Evolutionary conservation across 2,113 vertebrate species (phyloP).

Genomic region (rabbit (Oryctolagus cuniculus)): DNA sequence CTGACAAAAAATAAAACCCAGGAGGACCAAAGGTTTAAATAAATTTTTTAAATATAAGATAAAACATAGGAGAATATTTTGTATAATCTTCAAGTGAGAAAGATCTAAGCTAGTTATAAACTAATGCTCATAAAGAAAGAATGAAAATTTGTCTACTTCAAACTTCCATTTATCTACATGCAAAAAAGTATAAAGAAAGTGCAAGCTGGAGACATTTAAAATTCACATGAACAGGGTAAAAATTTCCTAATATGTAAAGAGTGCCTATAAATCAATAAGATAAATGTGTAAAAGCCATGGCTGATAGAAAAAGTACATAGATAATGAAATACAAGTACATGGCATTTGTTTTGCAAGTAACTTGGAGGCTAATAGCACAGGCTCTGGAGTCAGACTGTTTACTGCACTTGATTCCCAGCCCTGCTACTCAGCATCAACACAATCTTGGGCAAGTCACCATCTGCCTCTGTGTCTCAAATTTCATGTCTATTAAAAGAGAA

Average conservation of each 20-base stretch:
- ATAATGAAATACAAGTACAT: neutral
- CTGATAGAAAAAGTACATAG: neutral
- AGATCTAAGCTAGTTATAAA: neutral
- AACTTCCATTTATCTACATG: constrained; percentile 1
- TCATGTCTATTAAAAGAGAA: constrained; percentile 5
- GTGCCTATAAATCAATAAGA: neutral
- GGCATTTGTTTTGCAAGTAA: neutral
- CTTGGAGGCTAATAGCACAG: neutral
- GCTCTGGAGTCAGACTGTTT: neutral
- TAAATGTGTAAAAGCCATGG: neutral
- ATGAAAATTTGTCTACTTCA: neutral
- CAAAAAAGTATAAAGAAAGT: constrained; percentile 34
- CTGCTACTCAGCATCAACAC: neutral
- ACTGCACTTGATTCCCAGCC: neutral
- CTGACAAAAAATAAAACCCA: constrained; percentile 48
- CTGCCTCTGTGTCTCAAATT: neutral
- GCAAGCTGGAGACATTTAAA: constrained; percentile 35
- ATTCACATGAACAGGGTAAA: neutral
- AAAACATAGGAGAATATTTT: neutral
- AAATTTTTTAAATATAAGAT: constrained; percentile 33
- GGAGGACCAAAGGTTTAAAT: constrained; percentile 10
- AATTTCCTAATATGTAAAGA: neutral
- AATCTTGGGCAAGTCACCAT: neutral
- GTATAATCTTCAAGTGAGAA: constrained; percentile 22
- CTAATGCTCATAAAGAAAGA: constrained; percentile 12